A percentile compares a stretch with the other conserved stretches of the same genome.
Conservation (phyloP, 2,888 invertebrate genomes). For the Buathra laborator region DNA sequence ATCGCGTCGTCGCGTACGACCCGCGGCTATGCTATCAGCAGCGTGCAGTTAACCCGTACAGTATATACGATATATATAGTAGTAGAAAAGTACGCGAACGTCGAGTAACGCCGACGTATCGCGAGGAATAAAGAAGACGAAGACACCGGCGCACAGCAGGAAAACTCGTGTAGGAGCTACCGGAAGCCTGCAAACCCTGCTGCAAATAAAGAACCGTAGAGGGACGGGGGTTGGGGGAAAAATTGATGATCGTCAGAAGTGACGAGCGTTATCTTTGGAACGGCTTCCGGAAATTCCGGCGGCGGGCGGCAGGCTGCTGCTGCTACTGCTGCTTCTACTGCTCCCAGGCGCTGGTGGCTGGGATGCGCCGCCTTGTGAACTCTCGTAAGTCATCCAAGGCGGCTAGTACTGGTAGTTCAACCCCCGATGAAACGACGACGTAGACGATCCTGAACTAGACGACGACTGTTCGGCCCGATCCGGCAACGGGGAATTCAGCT, state of each 20-base stretch:
- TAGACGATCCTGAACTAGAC: slow-evolving; percentile 34
- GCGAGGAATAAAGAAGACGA: slow-evolving; percentile 44
- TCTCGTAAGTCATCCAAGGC: slow-evolving; percentile 56
- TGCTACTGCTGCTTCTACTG: not conserved
- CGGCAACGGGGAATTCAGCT: slow-evolving; percentile 54
- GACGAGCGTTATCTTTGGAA: slow-evolving; percentile 63
- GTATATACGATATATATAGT: slow-evolving; percentile 7
- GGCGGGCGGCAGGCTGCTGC: slow-evolving; percentile 34
- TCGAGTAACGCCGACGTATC: slow-evolving; percentile 50
- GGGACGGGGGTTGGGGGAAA: slow-evolving; percentile 27
- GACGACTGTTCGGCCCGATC: slow-evolving; percentile 39
- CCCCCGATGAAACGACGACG: slow-evolving; percentile 61
- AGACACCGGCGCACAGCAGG: slow-evolving; percentile 14
- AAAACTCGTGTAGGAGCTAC: slow-evolving; percentile 13
- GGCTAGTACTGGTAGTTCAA: slow-evolving; percentile 45
- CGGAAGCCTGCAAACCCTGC: not conserved
- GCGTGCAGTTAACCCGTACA: slow-evolving; percentile 6
- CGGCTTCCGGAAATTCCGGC: slow-evolving; percentile 58
- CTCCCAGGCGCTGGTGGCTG: not conserved
- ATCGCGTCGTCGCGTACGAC: slow-evolving; percentile 28
- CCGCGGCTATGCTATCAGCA: slow-evolving; percentile 2
- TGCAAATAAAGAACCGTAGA: slow-evolving; percentile 29
- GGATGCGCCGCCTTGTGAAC: slow-evolving; percentile 17
- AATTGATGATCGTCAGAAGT: slow-evolving; percentile 64
- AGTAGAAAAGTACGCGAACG: slow-evolving; percentile 33